These are phyloP conservation scores for Atherix ibis DNA, from an alignment of 2,888 invertebrate species.

Conservation along the genomic window DNA sequence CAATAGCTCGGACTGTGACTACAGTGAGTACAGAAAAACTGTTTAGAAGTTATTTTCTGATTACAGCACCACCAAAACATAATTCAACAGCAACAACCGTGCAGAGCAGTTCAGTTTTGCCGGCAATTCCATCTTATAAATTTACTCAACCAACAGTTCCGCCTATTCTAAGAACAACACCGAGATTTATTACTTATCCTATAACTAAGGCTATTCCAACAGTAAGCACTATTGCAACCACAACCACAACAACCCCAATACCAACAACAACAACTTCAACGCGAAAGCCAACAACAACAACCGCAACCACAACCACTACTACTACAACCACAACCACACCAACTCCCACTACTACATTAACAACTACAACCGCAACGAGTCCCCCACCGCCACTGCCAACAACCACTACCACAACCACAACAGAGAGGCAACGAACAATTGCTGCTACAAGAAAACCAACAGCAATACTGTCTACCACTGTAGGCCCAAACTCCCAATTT, in stretches of 20 bases:
- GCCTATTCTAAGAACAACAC: too few species aligned
- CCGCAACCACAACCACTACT: conserved; percentile 7
- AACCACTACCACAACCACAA: conserved; percentile 3
- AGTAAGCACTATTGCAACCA: not conserved
- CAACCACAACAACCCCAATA: conserved; percentile 7
- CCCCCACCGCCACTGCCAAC: conserved; percentile 10
- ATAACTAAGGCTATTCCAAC: conserved; percentile 2
- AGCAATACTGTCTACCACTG: conserved; percentile 17
- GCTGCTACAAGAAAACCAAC: conserved; percentile 6
- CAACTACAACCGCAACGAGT: conserved; percentile 12
- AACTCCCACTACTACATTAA: conserved; percentile 8
- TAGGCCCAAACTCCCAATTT: too few species aligned
- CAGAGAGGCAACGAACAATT: not conserved
- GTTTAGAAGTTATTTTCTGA: conserved; percentile 21
- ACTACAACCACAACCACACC: conserved; percentile 13
- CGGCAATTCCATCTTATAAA: too few species aligned
- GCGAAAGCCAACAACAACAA: not conserved
- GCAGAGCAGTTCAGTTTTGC: too few species aligned
- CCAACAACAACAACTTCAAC: conserved; percentile 5
- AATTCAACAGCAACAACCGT: not conserved
- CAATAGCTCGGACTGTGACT: conserved; percentile 18
- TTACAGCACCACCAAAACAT: conserved; percentile 17
- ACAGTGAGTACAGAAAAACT: conserved; percentile 17
- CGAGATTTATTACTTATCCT: too few species aligned
- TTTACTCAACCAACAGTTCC: not conserved